phyloP scores from a whole-genome alignment of 2,113 vertebrate genomes.

The Labeo rohita region DNA sequence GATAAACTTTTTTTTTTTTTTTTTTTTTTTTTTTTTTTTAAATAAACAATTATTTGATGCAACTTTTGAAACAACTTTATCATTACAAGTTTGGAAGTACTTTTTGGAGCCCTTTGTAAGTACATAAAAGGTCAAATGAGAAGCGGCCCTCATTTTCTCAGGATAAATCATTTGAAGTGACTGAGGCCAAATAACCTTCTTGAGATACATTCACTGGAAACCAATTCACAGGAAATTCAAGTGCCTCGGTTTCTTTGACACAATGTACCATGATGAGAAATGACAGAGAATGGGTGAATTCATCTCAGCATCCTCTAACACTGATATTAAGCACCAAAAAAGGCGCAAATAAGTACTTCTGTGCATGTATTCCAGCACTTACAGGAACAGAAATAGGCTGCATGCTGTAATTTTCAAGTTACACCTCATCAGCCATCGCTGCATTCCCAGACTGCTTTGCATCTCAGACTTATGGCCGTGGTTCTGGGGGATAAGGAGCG shows the following conservation, averaged over 20 bases:
- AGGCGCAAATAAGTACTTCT: not conserved
- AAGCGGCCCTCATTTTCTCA: not conserved
- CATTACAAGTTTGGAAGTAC: not conserved
- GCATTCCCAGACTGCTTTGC: constrained; percentile 43
- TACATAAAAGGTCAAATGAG: constrained; percentile 13
- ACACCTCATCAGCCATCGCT: constrained; percentile 46
- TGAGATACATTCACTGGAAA: not conserved
- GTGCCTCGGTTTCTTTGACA: constrained; percentile 7
- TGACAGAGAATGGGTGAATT: not conserved
- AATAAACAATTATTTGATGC: too few relatives aligned
- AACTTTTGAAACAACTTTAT: not conserved
- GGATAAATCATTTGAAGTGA: constrained; percentile 6
- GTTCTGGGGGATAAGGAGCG: constrained; percentile 46
- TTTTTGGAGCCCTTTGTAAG: not conserved
- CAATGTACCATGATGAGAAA: constrained; percentile 15
- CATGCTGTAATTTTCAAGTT: constrained; percentile 36
- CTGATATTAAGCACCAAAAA: not conserved
- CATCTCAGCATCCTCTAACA: not conserved
- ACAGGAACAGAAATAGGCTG: constrained; percentile 14
- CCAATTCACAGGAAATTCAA: constrained; percentile 19
- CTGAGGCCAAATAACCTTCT: constrained; percentile 26
- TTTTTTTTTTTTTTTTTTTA: too few relatives aligned
- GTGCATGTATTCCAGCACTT: not conserved
- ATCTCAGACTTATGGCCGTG: constrained; percentile 49
- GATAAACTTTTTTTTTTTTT: too few relatives aligned